Percentiles rank a stretch among this genome's conserved stretches.
Conservation (phyloP, 2,113 vertebrate genomes). For the Leptobrachium leishanense region DNA sequence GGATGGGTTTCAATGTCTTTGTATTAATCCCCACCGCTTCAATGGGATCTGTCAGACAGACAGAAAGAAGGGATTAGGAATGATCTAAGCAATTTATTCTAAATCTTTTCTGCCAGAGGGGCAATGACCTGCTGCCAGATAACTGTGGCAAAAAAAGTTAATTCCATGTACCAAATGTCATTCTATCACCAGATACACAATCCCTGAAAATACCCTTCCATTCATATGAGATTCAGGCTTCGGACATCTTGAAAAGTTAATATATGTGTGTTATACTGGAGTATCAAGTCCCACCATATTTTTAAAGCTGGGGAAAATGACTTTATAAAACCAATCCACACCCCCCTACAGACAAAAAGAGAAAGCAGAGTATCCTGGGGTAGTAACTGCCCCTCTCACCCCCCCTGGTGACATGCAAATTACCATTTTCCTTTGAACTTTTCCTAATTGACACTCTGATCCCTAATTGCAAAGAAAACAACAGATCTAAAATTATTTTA, state of each 20-base stretch:
- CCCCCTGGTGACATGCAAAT: constrained; percentile 35
- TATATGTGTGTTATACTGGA: not conserved
- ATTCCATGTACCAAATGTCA: constrained; percentile 13
- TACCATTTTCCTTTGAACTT: constrained; percentile 30
- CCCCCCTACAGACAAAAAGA: constrained; percentile 9
- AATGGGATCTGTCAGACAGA: constrained; percentile 45
- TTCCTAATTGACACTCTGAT: constrained; percentile 33
- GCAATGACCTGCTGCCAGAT: constrained; percentile 21
- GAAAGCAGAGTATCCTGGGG: constrained; percentile 15
- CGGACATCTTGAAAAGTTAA: not conserved
- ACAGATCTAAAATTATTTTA: constrained; percentile 24
- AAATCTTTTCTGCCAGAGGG: constrained; percentile 43
- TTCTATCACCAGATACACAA: not conserved
- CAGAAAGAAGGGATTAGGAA: constrained; percentile 46
- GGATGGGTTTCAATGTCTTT: constrained; percentile 35
- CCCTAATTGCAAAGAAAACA: constrained; percentile 48
- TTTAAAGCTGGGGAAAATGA: not conserved
- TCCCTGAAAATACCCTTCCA: not conserved
- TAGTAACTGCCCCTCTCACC: constrained; percentile 28
- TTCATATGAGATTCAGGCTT: not conserved
- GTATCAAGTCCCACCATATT: not conserved
- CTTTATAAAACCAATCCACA: not conserved
- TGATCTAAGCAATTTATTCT: constrained; percentile 42
- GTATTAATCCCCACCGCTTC: constrained; percentile 38
- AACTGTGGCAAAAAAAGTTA: constrained; percentile 22